phyloP scores from a whole-genome alignment of 2,113 vertebrate genomes.

The Bos javanicus region DNA sequence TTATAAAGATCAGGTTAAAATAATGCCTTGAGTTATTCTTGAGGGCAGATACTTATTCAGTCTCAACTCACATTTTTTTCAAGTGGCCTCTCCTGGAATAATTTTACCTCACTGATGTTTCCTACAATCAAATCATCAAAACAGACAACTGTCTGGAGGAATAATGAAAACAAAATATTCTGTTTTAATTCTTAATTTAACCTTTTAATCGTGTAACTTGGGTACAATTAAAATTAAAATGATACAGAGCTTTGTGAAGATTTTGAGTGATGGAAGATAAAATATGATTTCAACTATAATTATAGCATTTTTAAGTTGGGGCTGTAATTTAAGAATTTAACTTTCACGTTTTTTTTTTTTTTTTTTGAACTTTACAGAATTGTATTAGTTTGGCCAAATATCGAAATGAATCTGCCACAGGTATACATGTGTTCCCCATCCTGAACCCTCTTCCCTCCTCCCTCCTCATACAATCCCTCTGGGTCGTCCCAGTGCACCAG shows the following conservation, averaged over 20 bases:
- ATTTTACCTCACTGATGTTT: neutral
- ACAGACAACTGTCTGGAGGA: constrained; percentile 14
- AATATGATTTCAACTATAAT: constrained; percentile 62
- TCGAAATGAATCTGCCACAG: no score
- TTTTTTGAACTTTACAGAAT: no score
- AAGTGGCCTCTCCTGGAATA: neutral
- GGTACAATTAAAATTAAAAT: constrained; percentile 26
- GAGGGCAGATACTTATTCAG: neutral
- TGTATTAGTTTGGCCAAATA: no score
- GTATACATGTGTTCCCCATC: no score
- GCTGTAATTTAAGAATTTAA: constrained; percentile 63
- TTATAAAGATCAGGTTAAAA: constrained; percentile 1
- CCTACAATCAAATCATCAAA: constrained; percentile 13
- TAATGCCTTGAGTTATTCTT: neutral
- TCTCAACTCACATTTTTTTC: neutral
- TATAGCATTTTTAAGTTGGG: constrained; percentile 18
- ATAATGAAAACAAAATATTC: constrained; percentile 19
- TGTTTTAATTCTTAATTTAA: constrained; percentile 29
- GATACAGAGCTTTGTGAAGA: neutral
- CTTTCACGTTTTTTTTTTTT: constrained; percentile 23
- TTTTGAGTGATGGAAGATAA: constrained; percentile 58
- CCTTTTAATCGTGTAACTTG: constrained; percentile 41
- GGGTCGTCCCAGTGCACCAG: no score
- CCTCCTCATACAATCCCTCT: no score
- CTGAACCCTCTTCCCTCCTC: no score